Percentiles rank a stretch among this genome's conserved stretches.
Conservation (phyloP, 2,113 vertebrate species). For the Ramphastos sulfuratus region DNA sequence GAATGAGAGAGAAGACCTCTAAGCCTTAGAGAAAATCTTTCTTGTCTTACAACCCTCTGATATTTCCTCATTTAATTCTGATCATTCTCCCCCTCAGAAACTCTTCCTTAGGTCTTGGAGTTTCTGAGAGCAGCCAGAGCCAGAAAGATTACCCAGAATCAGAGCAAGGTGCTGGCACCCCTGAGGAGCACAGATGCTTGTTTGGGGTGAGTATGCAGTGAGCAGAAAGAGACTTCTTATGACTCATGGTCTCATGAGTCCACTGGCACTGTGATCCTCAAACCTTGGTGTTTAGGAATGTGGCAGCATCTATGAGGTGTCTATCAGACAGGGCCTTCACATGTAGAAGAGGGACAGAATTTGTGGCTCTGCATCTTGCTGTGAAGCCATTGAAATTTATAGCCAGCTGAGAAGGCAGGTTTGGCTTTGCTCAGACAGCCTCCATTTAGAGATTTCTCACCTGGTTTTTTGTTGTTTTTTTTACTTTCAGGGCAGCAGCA, state of each 20-base stretch:
- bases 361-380: background rate
- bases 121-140: background rate
- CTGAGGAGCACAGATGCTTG: background rate
- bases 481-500: background rate
- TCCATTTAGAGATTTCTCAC: background rate
- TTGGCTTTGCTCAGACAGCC: background rate
- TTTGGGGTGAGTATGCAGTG: rapidly evolving
- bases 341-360: background rate
- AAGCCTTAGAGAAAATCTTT: background rate
- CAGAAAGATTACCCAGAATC: background rate
- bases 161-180: background rate
- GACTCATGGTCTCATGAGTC: background rate
- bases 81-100: background rate
- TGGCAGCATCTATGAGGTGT: background rate
- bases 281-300: background rate
- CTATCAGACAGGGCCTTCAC: background rate
- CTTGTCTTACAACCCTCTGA: background rate
- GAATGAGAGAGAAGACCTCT: background rate
- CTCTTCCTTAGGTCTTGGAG: background rate
- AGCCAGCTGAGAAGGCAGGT: background rate
- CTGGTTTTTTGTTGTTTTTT: background rate
- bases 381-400: background rate
- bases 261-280: background rate
- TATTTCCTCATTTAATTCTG: background rate
- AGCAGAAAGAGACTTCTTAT: background rate